phyloP scores from a whole-genome alignment of 2,888 invertebrate species.

The Melanchra persicariae region DNA sequence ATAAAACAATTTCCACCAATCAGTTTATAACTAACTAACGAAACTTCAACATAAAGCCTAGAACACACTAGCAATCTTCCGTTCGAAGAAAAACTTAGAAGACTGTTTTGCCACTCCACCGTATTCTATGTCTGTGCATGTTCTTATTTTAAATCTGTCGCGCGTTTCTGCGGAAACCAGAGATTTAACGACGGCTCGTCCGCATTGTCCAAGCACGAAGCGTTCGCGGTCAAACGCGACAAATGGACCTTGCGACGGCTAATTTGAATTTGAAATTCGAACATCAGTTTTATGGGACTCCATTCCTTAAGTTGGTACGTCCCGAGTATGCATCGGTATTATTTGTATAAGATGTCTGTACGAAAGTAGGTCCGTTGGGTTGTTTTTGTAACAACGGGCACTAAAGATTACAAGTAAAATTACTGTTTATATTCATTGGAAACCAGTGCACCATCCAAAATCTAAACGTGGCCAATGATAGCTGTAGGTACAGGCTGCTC shows the following conservation, averaged over 20 bases:
- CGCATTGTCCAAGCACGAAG: constrained; percentile 88
- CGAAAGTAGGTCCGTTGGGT: constrained; percentile 35
- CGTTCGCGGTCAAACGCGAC: constrained; percentile 76
- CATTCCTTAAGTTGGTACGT: constrained; percentile 64
- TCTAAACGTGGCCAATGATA: no score
- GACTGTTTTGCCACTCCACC: constrained; percentile 64
- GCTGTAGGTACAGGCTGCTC: no score
- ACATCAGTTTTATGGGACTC: constrained; percentile 78
- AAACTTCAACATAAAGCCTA: constrained; percentile 10
- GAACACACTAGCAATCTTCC: neutral
- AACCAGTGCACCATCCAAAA: no score
- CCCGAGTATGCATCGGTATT: constrained; percentile 55
- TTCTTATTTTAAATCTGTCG: constrained; percentile 88
- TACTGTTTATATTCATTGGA: neutral
- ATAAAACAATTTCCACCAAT: constrained; percentile 23
- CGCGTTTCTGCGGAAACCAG: constrained; percentile 87
- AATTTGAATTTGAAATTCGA: constrained; percentile 84
- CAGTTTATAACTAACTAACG: constrained; percentile 38
- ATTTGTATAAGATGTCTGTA: constrained; percentile 62
- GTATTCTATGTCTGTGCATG: constrained; percentile 76
- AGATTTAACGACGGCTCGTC: constrained; percentile 89
- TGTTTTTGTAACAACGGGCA: neutral
- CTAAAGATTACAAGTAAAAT: neutral
- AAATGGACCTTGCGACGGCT: constrained; percentile 81
- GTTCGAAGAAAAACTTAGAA: constrained; percentile 31